These are phyloP conservation scores for Ambastaia sidthimunki DNA, from an alignment of 2,797 vertebrate species.

Conservation along the genomic window DNA sequence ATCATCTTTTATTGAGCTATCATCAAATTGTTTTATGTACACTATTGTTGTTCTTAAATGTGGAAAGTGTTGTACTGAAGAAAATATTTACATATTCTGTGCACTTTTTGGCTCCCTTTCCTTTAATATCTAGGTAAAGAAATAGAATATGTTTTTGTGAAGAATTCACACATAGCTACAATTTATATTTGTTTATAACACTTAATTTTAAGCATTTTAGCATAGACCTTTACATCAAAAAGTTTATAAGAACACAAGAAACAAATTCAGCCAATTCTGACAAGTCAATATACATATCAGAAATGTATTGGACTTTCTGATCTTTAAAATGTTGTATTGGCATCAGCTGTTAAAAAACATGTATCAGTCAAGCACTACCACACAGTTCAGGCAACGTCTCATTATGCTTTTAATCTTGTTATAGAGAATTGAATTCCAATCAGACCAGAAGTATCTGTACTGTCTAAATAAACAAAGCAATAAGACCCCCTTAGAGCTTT, in stretches of 20 bases:
- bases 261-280: background rate
- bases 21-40: too few species aligned
- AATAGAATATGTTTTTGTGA: too few species aligned
- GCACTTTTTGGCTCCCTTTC: too few species aligned
- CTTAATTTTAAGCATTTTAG: too few species aligned
- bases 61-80: background rate
- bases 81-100: background rate
- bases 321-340: background rate
- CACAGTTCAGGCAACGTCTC: background rate
- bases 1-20: too few species aligned
- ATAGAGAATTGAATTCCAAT: background rate
- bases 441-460: background rate
- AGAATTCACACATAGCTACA: too few species aligned
- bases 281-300: background rate
- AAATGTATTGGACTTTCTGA: background rate
- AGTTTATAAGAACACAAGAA: too few species aligned
- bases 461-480: background rate
- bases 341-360: background rate
- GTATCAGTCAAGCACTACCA: background rate
- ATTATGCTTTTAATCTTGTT: background rate
- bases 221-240: too few species aligned
- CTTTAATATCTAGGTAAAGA: too few species aligned
- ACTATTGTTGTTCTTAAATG: background rate
- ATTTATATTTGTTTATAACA: too few species aligned
- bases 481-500: background rate